A percentile compares a stretch with the other conserved stretches of the same genome.
Conservation (phyloP, 2,113 vertebrate genomes). For the Syngnathoides biaculeatus region DNA sequence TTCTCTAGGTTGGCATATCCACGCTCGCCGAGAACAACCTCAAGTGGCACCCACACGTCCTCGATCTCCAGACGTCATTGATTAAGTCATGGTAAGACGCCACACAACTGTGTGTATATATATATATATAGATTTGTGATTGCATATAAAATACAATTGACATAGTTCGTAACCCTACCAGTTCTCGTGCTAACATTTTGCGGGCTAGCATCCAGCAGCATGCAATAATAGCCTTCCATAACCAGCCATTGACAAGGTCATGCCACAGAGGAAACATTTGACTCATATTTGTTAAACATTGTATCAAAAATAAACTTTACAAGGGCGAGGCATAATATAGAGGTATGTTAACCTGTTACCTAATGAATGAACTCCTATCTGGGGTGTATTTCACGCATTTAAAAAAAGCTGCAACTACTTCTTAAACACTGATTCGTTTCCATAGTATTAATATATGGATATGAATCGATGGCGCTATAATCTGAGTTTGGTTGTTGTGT, state of each 20-base stretch:
- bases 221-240: constrained; percentile 18
- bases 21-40: constrained; percentile 8
- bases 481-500: background rate
- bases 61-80: background rate
- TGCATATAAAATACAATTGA: background rate
- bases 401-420: background rate
- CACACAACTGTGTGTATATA: background rate
- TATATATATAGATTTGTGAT: background rate
- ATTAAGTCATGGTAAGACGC: constrained; percentile 61
- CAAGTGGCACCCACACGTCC: constrained; percentile 5
- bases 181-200: background rate
- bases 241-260: constrained; percentile 39
- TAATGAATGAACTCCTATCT: constrained; percentile 1
- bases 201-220: constrained; percentile 4
- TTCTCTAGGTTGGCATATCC: constrained; percentile 21
- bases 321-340: background rate
- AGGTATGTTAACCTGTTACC: background rate
- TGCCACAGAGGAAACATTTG: background rate
- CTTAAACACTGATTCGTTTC: background rate
- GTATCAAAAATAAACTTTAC: too few relatives aligned
- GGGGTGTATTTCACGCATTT: background rate
- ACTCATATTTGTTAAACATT: background rate
- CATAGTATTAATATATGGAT: background rate
- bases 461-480: background rate
- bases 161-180: background rate